phyloP scores from a whole-genome alignment of 2,888 invertebrate genomes.

The Allygus modestus region DNA sequence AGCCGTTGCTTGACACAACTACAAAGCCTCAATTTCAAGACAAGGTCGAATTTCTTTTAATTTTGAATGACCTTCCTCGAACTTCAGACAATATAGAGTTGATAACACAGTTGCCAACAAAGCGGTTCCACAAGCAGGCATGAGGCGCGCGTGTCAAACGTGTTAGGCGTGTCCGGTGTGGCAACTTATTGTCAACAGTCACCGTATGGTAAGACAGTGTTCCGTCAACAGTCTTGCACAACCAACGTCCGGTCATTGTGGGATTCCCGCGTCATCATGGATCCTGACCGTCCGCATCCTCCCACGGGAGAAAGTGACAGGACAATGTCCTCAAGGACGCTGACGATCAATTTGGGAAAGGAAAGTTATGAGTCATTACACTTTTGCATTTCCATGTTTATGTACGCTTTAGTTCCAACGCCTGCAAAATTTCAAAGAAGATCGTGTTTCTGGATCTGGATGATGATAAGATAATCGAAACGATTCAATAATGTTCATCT shows the following conservation, averaged over 20 bases:
- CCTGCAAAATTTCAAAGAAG: too few relatives aligned
- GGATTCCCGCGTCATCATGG: not conserved
- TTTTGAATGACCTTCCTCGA: not conserved
- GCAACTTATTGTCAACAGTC: not conserved
- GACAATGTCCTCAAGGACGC: constrained; percentile 35
- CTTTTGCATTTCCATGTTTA: constrained; percentile 21
- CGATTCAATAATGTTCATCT: too few relatives aligned
- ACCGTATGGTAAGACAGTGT: not conserved
- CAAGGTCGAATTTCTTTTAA: not conserved
- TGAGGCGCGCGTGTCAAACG: not conserved
- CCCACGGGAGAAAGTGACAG: constrained; percentile 38
- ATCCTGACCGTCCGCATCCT: not conserved
- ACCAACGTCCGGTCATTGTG: constrained; percentile 19
- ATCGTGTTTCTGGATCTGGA: too few relatives aligned
- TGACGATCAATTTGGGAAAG: constrained; percentile 21
- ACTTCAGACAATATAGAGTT: not conserved
- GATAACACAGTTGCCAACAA: not conserved
- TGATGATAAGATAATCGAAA: too few relatives aligned
- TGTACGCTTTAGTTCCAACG: too few relatives aligned
- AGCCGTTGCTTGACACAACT: not conserved
- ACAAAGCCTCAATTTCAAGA: not conserved
- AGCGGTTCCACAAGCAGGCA: not conserved
- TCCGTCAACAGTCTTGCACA: constrained; percentile 3
- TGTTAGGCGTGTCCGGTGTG: not conserved
- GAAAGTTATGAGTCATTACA: constrained; percentile 33